phyloP scores from a whole-genome alignment of 2,113 vertebrate species.

The Seriola quinqueradiata region DNA sequence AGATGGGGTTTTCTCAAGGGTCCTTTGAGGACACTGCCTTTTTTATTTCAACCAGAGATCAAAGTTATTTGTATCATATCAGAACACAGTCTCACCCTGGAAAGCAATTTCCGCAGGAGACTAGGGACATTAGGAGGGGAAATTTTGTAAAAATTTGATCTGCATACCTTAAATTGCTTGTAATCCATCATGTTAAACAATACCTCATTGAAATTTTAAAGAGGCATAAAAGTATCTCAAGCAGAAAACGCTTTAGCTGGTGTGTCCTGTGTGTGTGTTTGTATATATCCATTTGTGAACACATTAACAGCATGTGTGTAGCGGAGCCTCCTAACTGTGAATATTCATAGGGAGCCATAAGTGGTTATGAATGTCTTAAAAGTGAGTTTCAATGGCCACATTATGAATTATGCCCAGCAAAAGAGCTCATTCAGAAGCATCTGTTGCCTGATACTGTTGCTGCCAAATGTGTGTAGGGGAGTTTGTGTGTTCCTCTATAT shows the following conservation, averaged over 20 bases:
- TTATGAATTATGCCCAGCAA: constrained; percentile 71
- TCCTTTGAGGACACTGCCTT: constrained; percentile 47
- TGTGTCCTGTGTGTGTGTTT: constrained; percentile 45
- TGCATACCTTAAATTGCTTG: constrained; percentile 58
- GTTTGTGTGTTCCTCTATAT: constrained; percentile 69
- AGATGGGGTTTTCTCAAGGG: constrained; percentile 39
- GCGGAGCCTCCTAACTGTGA: constrained; percentile 43
- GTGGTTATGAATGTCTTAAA: constrained; percentile 73
- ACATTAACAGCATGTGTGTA: constrained; percentile 31
- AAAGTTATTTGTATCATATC: constrained; percentile 55
- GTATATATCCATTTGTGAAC: constrained; percentile 29
- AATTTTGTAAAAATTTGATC: constrained; percentile 51
- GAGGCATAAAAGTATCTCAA: constrained; percentile 27
- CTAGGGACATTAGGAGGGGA: constrained; percentile 37
- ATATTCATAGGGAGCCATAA: constrained; percentile 71
- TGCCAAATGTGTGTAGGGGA: constrained; percentile 64
- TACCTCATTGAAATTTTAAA: constrained; percentile 43
- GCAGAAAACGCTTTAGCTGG: not conserved
- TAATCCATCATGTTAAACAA: constrained; percentile 65
- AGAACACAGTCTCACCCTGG: constrained; percentile 22
- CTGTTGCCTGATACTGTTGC: constrained; percentile 70
- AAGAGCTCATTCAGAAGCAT: constrained; percentile 78
- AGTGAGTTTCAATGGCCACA: constrained; percentile 77
- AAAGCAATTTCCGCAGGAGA: constrained; percentile 68
- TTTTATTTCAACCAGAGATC: constrained; percentile 43